phyloP scores from a whole-genome alignment of 2,888 invertebrate genomes.

The Sinodicranocentrus sp. region DNA sequence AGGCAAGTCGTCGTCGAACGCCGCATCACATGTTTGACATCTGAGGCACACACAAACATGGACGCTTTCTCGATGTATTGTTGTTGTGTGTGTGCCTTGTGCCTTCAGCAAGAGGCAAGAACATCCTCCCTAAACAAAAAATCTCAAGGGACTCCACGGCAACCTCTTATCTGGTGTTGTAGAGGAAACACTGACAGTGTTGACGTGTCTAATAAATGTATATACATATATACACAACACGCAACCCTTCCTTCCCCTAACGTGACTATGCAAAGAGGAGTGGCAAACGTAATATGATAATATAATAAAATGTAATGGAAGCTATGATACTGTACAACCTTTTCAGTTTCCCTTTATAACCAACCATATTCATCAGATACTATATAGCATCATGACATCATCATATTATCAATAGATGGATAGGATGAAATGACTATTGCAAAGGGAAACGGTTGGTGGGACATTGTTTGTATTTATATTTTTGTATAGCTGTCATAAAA shows the following conservation, averaged over 20 bases:
- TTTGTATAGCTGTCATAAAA: too few species aligned
- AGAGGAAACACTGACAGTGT: constrained; percentile 36
- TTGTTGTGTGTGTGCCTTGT: too few species aligned
- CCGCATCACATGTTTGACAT: not conserved
- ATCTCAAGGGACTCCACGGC: constrained; percentile 36
- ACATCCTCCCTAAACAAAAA: not conserved
- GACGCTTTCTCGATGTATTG: not conserved
- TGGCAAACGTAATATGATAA: not conserved
- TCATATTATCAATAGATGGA: not conserved
- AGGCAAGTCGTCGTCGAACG: not conserved
- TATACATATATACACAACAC: constrained; percentile 7
- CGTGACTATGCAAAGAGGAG: not conserved
- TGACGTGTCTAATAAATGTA: constrained; percentile 17
- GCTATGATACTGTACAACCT: too few species aligned
- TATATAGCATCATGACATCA: too few species aligned
- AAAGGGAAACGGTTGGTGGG: not conserved
- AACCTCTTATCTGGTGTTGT: constrained; percentile 30
- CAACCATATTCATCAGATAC: too few species aligned
- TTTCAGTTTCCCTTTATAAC: too few species aligned
- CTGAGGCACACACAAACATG: not conserved
- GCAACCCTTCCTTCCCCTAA: not conserved
- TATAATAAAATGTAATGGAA: too few species aligned
- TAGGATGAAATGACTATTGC: not conserved
- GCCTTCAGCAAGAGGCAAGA: not conserved
- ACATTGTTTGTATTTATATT: too few species aligned